Evolutionary conservation across 2,888 invertebrate genomes (phyloP).

Genomic region (Cantharis rustica): DNA sequence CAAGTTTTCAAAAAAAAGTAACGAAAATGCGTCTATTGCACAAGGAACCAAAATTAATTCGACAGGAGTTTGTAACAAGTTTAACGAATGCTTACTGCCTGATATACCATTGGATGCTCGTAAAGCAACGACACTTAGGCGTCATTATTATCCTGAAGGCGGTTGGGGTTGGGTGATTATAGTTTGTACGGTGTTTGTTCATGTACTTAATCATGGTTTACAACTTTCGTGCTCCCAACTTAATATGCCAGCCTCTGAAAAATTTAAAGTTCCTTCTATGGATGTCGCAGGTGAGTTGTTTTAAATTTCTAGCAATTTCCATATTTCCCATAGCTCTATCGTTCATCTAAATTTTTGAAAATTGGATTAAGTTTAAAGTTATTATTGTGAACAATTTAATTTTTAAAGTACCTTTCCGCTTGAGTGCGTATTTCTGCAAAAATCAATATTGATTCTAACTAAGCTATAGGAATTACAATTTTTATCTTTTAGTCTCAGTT

Average conservation of each 20-base stretch:
- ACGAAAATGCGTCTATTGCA: conserved; percentile 12
- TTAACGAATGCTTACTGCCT: conserved; percentile 40
- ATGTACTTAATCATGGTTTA: conserved; percentile 75
- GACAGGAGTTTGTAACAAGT: conserved; percentile 35
- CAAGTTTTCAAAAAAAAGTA: conserved; percentile 20
- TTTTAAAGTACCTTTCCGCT: background rate
- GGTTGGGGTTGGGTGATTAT: conserved; percentile 87
- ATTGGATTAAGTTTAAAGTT: background rate
- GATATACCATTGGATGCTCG: conserved; percentile 53
- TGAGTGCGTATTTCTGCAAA: background rate
- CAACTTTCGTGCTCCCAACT: conserved; percentile 70
- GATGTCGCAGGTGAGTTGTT: conserved; percentile 68
- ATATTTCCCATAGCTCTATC: background rate
- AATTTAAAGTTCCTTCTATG: conserved; percentile 65
- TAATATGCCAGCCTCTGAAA: conserved; percentile 62
- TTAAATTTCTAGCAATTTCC: background rate
- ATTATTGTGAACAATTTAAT: background rate
- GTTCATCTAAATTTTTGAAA: background rate
- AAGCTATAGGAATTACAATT: background rate
- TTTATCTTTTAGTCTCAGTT: background rate
- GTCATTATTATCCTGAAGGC: conserved; percentile 85
- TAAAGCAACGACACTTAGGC: conserved; percentile 57
- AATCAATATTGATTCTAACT: background rate
- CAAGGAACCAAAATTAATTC: conserved; percentile 23
- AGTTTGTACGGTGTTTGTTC: conserved; percentile 72